A percentile compares a stretch with the other conserved stretches of the same genome.
These are phyloP conservation scores for Zosterops lateralis DNA, from an alignment of 2,113 vertebrate species.

Conservation along the genomic window DNA sequence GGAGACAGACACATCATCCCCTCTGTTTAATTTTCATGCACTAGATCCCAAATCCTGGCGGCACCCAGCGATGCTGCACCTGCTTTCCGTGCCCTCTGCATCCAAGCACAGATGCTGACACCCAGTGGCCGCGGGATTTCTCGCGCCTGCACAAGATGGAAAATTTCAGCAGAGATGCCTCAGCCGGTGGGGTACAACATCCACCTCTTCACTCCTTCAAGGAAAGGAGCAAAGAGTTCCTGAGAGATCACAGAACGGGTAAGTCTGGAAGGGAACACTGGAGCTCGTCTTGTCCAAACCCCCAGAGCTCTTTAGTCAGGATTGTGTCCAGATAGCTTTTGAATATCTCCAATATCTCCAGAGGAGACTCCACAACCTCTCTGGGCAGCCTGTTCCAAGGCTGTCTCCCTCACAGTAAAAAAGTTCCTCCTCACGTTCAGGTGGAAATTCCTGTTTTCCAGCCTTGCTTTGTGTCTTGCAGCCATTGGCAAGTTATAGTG, in stretches of 20 bases:
- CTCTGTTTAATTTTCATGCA: not conserved
- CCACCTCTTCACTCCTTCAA: not conserved
- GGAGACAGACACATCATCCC: not conserved
- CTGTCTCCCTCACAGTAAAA: not conserved
- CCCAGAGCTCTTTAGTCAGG: not conserved
- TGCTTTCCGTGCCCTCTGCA: not conserved
- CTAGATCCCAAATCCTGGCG: not conserved
- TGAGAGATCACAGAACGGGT: not conserved
- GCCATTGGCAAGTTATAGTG: not conserved
- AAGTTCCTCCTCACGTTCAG: not conserved
- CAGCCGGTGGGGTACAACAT: rapidly evolving
- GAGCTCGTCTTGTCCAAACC: not conserved
- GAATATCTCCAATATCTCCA: not conserved
- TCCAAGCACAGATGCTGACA: conserved; percentile 37
- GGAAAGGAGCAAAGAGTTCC: not conserved
- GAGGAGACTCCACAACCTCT: not conserved
- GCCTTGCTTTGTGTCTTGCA: not conserved
- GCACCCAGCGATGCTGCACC: not conserved
- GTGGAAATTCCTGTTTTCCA: not conserved
- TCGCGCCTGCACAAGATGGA: not conserved
- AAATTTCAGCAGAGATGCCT: not conserved
- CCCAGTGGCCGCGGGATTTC: conserved; percentile 15
- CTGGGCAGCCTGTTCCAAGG: not conserved
- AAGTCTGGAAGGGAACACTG: not conserved
- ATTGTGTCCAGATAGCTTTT: not conserved